These are phyloP conservation scores for Lagopus leucura DNA, from an alignment of 2,113 vertebrate genomes.

Conservation along the genomic window DNA sequence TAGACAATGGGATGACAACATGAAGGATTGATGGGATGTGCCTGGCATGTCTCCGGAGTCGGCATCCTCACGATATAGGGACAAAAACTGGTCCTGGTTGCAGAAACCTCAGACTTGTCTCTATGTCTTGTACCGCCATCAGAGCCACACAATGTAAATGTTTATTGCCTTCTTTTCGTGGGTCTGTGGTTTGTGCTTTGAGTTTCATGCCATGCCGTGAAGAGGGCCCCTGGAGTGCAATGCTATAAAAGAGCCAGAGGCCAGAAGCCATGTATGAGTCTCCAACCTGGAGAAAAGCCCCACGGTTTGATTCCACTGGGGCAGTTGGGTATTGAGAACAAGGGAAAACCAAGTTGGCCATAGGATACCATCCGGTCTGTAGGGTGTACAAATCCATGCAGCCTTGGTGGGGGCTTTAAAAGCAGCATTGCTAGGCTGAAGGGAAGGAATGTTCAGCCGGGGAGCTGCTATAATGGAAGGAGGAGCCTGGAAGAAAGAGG, in stretches of 20 bases:
- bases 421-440: conserved; percentile 37
- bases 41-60: neutral
- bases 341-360: neutral
- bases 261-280: neutral
- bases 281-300: neutral
- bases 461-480: conserved; percentile 14
- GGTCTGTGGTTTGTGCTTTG: neutral
- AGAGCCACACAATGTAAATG: neutral
- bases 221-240: neutral
- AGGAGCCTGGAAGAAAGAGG: neutral
- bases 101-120: neutral
- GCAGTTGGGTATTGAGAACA: conserved; percentile 8
- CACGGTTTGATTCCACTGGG: neutral
- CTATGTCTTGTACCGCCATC: neutral
- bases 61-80: neutral
- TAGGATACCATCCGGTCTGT: conserved; percentile 49
- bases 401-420: neutral
- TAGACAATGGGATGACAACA: conserved; percentile 37
- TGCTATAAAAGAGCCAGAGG: neutral
- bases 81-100: neutral
- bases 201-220: neutral
- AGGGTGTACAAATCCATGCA: conserved; percentile 7
- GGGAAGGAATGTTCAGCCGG: neutral
- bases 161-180: neutral
- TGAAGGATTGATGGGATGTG: neutral